phyloP scores from a whole-genome alignment of 2,113 vertebrate species.

The Odocoileus virginianus region DNA sequence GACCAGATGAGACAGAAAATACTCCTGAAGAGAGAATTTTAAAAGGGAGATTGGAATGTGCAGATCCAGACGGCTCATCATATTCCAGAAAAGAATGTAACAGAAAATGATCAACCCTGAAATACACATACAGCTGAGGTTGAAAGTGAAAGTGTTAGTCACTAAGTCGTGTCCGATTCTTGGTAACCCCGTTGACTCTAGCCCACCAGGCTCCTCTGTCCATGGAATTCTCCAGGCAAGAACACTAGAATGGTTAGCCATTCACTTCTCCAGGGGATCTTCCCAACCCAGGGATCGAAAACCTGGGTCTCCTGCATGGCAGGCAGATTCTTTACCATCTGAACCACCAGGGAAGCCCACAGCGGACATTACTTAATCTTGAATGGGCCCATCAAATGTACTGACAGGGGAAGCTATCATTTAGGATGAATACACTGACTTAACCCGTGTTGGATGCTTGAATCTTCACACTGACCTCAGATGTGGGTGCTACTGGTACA shows the following conservation, averaged over 20 bases:
- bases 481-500: not conserved
- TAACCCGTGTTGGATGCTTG: not conserved
- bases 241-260: not conserved
- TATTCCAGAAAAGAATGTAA: not conserved
- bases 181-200: not conserved
- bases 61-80: not conserved
- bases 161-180: fast-evolving
- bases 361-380: not conserved
- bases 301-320: not conserved
- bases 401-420: not conserved
- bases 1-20: not conserved
- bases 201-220: not conserved
- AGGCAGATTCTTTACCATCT: not conserved
- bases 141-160: not conserved
- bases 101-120: not conserved
- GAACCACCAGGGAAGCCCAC: not conserved
- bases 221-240: not conserved
- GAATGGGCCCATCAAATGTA: not conserved
- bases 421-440: not conserved
- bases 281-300: fast-evolving
- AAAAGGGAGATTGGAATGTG: not conserved
- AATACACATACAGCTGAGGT: not conserved
- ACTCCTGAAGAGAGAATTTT: not conserved
- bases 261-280: not conserved
- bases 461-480: not conserved